A percentile compares a stretch with the other conserved stretches of the same genome.
Conservation (phyloP, 1,140 invertebrate genomes). For the Sycobia sp. region DNA sequence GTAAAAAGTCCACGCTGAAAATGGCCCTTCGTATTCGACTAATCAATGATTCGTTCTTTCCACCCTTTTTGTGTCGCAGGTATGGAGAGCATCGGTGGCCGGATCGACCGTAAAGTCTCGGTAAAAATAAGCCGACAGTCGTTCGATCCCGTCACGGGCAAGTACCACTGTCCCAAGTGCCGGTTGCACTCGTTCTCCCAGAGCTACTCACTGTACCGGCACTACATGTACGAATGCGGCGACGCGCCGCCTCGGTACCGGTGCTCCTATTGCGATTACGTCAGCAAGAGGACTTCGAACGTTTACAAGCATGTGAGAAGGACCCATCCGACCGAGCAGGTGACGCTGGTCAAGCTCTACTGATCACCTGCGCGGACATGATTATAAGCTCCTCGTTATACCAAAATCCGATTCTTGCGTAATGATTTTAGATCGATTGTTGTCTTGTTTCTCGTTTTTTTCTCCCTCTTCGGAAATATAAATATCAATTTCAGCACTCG, state of each 20-base stretch:
- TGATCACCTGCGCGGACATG: too few species aligned
- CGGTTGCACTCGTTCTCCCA: slow-evolving; percentile 51
- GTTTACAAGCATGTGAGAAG: slow-evolving; percentile 55
- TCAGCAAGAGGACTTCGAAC: slow-evolving; percentile 52
- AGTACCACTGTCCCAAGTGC: slow-evolving; percentile 52
- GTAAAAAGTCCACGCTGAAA: too few species aligned
- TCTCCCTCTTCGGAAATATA: too few species aligned
- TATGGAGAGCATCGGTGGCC: too few species aligned
- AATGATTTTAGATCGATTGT: too few species aligned
- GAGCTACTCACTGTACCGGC: slow-evolving; percentile 67
- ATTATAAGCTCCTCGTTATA: too few species aligned
- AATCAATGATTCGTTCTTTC: too few species aligned
- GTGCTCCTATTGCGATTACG: slow-evolving; percentile 62
- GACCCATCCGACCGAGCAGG: slow-evolving; percentile 40
- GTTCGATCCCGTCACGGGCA: slow-evolving; percentile 20
- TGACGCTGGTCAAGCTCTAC: slow-evolving; percentile 42
- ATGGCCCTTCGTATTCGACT: too few species aligned
- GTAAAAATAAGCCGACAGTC: slow-evolving; percentile 8
- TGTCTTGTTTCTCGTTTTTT: too few species aligned
- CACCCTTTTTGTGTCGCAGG: slow-evolving; percentile 10
- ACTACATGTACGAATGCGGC: slow-evolving; percentile 74
- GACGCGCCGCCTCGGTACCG: slow-evolving; percentile 70
- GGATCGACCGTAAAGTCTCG: background rate
- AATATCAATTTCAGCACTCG: too few species aligned
- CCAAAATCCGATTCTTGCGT: too few species aligned